These are phyloP conservation scores for Paedocypris sp. DNA, from an alignment of 2,113 vertebrate genomes.

Conservation along the genomic window DNA sequence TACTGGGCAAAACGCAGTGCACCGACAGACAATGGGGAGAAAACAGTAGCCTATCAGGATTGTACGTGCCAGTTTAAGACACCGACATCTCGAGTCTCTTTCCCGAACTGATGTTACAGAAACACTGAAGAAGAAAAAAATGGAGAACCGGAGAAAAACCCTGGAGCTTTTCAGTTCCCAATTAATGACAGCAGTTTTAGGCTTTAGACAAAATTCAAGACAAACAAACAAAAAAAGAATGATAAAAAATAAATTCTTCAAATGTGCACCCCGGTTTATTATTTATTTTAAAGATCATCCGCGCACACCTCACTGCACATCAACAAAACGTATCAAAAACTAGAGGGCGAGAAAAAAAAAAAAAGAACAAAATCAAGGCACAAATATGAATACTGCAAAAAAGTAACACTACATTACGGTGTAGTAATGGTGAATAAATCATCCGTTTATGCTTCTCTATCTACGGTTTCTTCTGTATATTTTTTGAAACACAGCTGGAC, in stretches of 20 bases:
- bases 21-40: slow-evolving; percentile 33
- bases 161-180: neutral
- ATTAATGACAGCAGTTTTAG: neutral
- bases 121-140: neutral
- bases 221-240: slow-evolving; percentile 4
- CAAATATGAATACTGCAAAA: slow-evolving; percentile 58
- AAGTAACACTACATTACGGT: slow-evolving; percentile 42
- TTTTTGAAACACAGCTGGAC: neutral
- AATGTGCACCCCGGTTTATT: slow-evolving; percentile 24
- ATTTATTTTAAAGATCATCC: slow-evolving; percentile 33
- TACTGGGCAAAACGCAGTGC: slow-evolving; percentile 36
- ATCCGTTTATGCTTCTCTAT: slow-evolving; percentile 15
- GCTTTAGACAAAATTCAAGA: slow-evolving; percentile 2
- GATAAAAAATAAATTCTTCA: slow-evolving; percentile 7
- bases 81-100: neutral
- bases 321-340: slow-evolving; percentile 34
- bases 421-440: slow-evolving; percentile 34
- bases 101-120: slow-evolving; percentile 15
- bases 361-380: slow-evolving; percentile 50
- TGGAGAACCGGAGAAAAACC: neutral
- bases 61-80: slow-evolving; percentile 25
- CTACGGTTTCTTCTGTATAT: slow-evolving; percentile 11
- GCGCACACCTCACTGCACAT: slow-evolving; percentile 38
- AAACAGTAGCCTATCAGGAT: slow-evolving; percentile 14
- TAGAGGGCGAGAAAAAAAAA: slow-evolving; percentile 5